phyloP scores from a whole-genome alignment of 1,140 invertebrate species.

The Lordiphosa mommai region DNA sequence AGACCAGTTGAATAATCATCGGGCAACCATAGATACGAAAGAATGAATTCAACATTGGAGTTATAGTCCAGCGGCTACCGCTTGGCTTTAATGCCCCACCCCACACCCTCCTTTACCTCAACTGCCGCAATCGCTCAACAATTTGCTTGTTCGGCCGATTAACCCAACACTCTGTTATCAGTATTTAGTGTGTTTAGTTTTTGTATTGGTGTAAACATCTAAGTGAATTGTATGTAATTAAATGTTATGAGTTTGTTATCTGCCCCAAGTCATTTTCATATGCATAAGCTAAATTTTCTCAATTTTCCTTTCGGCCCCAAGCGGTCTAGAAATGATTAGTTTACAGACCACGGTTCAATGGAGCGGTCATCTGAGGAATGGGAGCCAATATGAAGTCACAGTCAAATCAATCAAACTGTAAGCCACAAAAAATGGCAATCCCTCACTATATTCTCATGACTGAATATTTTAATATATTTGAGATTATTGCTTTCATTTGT shows the following conservation, averaged over 20 bases:
- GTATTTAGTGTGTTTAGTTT: slow-evolving; percentile 3
- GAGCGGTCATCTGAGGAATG: not conserved
- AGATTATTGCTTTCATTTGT: slow-evolving; percentile 12
- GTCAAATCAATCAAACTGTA: slow-evolving; percentile 57
- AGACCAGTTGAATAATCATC: slow-evolving; percentile 40
- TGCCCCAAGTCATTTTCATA: slow-evolving; percentile 22
- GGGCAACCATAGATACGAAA: slow-evolving; percentile 6
- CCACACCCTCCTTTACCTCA: not conserved
- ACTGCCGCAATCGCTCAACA: slow-evolving; percentile 23
- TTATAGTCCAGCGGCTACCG: slow-evolving; percentile 36
- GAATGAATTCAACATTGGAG: slow-evolving; percentile 21
- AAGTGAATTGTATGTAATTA: slow-evolving; percentile 72
- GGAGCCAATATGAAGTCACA: slow-evolving; percentile 14
- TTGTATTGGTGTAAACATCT: slow-evolving; percentile 52
- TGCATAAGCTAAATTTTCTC: slow-evolving; percentile 8
- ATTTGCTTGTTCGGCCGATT: slow-evolving; percentile 20
- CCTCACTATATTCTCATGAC: not conserved
- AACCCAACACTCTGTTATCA: slow-evolving; percentile 4
- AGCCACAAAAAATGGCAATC: not conserved
- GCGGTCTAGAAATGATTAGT: slow-evolving; percentile 35
- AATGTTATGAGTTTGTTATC: slow-evolving; percentile 76
- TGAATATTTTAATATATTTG: slow-evolving; percentile 38
- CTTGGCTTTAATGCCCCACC: slow-evolving; percentile 4
- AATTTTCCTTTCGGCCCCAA: slow-evolving; percentile 23
- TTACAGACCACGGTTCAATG: not conserved